A percentile compares a stretch with the other conserved stretches of the same genome.
These are phyloP conservation scores for Poecilia latipinna DNA, from an alignment of 2,113 vertebrate genomes.

Conservation along the genomic window DNA sequence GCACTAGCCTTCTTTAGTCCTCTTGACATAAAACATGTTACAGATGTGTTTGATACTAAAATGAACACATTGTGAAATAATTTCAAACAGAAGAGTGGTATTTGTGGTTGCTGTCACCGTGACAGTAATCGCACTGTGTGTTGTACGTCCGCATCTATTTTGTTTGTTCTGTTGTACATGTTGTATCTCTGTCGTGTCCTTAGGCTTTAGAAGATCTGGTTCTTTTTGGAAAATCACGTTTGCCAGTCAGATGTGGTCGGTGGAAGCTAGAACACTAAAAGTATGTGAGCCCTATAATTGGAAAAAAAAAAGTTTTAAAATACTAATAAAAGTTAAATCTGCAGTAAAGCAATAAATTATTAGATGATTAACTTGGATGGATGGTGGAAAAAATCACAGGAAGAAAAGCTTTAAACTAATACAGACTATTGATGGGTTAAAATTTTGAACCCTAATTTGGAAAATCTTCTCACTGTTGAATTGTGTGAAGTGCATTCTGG, in stretches of 20 bases:
- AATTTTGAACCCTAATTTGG: too few relatives aligned
- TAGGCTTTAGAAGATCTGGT: not conserved
- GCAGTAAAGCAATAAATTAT: not conserved
- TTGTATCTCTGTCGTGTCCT: slow-evolving; percentile 7
- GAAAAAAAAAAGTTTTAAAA: too few relatives aligned
- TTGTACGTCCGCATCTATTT: slow-evolving; percentile 10
- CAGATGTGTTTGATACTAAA: slow-evolving; percentile 47
- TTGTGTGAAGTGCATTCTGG: too few relatives aligned
- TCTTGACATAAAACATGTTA: slow-evolving; percentile 36
- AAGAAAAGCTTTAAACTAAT: not conserved
- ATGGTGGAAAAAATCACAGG: too few relatives aligned
- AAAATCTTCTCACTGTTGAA: too few relatives aligned
- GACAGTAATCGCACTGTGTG: slow-evolving; percentile 36
- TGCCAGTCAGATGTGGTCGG: slow-evolving; percentile 1
- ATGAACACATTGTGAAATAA: slow-evolving; percentile 63
- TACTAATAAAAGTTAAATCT: not conserved
- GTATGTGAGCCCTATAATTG: too few relatives aligned
- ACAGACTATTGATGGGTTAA: not conserved
- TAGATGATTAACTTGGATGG: too few relatives aligned
- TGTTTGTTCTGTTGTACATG: slow-evolving; percentile 6
- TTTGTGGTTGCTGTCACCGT: slow-evolving; percentile 39
- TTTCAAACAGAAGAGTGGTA: slow-evolving; percentile 59
- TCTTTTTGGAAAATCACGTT: slow-evolving; percentile 5
- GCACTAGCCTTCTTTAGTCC: slow-evolving; percentile 41
- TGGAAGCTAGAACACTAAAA: slow-evolving; percentile 1